Conservation (phyloP, 2,113 vertebrate genomes). For the Chionomys nivalis region DNA sequence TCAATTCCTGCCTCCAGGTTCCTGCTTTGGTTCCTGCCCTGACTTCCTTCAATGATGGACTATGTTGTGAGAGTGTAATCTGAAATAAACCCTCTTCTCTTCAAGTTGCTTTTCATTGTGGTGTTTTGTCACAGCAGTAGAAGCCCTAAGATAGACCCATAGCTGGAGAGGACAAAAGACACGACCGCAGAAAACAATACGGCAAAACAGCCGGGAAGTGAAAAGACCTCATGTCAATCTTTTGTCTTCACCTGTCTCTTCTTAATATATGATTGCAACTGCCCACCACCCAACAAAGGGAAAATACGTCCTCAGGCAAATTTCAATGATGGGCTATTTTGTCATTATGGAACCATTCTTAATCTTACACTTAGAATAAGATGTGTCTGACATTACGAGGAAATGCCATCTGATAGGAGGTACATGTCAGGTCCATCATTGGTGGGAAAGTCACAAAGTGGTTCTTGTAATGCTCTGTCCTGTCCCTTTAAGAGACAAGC, state of each 20-base stretch:
- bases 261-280: background rate
- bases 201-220: background rate
- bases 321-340: background rate
- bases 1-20: background rate
- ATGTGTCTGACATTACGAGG: too few species aligned
- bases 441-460: background rate
- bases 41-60: background rate
- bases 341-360: too few species aligned
- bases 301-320: background rate
- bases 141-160: background rate
- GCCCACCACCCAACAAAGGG: background rate
- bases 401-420: background rate
- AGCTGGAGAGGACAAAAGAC: background rate
- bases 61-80: background rate
- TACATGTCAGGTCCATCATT: background rate
- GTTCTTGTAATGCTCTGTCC: too few species aligned
- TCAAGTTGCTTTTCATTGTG: background rate
- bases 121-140: background rate
- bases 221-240: background rate
- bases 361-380: background rate
- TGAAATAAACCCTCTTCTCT: background rate
- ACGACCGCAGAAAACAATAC: background rate
- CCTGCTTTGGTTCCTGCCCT: background rate
- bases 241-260: too few species aligned
- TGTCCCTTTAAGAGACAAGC: too few species aligned